A percentile compares a stretch with the other conserved stretches of the same genome.
These are phyloP conservation scores for Calephelis virginiensis DNA, from an alignment of 1,140 invertebrate genomes.

Conservation along the genomic window DNA sequence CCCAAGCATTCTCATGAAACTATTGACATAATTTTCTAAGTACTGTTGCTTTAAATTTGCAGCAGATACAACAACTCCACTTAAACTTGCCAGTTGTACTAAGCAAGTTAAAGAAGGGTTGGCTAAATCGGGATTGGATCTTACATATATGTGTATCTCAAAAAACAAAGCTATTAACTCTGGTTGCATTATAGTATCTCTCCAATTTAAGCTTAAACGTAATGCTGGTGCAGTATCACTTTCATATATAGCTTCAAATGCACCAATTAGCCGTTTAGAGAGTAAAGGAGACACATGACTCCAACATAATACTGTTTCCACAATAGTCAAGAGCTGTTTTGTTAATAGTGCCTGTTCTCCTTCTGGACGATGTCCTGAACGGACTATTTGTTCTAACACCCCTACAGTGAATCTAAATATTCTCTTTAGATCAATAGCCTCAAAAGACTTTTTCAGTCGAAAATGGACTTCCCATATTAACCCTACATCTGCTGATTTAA, in stretches of 20 bases:
- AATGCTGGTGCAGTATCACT: constrained; percentile 83
- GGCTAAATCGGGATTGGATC: constrained; percentile 85
- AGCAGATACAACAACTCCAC: constrained; percentile 82
- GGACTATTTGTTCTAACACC: constrained; percentile 78
- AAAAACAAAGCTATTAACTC: constrained; percentile 88
- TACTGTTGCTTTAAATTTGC: constrained; percentile 83
- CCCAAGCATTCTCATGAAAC: constrained; percentile 83
- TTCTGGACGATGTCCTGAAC: constrained; percentile 73
- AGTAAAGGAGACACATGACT: constrained; percentile 83
- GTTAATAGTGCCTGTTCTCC: constrained; percentile 75
- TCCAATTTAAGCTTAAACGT: constrained; percentile 83
- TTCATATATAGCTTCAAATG: constrained; percentile 85
- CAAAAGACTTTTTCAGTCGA: constrained; percentile 90
- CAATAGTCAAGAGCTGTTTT: constrained; percentile 84
- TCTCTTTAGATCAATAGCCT: constrained; percentile 86
- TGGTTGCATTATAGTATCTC: constrained; percentile 86
- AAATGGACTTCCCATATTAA: constrained; percentile 93
- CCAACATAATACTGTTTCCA: constrained; percentile 87
- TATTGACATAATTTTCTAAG: constrained; percentile 84
- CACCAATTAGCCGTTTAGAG: constrained; percentile 83
- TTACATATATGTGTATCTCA: constrained; percentile 90
- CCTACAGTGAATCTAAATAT: constrained; percentile 83
- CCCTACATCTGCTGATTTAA: constrained; percentile 90
- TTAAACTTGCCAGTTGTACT: constrained; percentile 86
- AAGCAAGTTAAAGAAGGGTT: constrained; percentile 89